These are phyloP conservation scores for Ispidina lecontei DNA, from an alignment of 2,797 vertebrate species.

Conservation along the genomic window DNA sequence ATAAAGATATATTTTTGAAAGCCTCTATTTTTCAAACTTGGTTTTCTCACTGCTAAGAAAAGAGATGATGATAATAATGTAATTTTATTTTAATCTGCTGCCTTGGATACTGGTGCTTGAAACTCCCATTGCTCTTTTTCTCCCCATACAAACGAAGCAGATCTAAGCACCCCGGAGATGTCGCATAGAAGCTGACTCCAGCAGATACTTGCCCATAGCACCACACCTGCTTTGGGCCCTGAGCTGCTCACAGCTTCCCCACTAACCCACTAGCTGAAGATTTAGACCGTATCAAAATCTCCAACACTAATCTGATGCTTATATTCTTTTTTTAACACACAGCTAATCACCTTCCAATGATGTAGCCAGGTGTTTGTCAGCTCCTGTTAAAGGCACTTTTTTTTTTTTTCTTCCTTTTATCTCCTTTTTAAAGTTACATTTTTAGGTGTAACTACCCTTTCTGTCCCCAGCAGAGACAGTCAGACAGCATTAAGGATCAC, in stretches of 20 bases:
- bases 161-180: slow-evolving; percentile 35
- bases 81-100: slow-evolving; percentile 68
- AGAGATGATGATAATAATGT: slow-evolving; percentile 52
- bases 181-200: not conserved
- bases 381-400: slow-evolving; percentile 62
- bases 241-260: not conserved
- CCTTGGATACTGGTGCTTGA: slow-evolving; percentile 49
- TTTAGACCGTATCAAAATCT: slow-evolving; percentile 14
- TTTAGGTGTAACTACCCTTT: slow-evolving; percentile 15
- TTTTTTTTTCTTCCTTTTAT: not conserved
- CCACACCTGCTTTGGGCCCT: not conserved
- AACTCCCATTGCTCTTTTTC: slow-evolving; percentile 22
- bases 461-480: not conserved
- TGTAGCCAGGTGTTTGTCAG: slow-evolving; percentile 26
- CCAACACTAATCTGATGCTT: slow-evolving; percentile 21
- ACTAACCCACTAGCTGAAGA: slow-evolving; percentile 53
- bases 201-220: slow-evolving; percentile 17
- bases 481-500: not conserved
- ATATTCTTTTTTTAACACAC: slow-evolving; percentile 42
- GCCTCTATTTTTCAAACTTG: slow-evolving; percentile 76
- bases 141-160: slow-evolving; percentile 50
- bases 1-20: slow-evolving; percentile 78
- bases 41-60: slow-evolving; percentile 66
- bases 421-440: not conserved
- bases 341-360: slow-evolving; percentile 46